Evolutionary conservation across 2,797 vertebrate species (phyloP), one percentile per base, ranked within the genome.

Genomic region (Scolopax bukidnonensis): DNA sequence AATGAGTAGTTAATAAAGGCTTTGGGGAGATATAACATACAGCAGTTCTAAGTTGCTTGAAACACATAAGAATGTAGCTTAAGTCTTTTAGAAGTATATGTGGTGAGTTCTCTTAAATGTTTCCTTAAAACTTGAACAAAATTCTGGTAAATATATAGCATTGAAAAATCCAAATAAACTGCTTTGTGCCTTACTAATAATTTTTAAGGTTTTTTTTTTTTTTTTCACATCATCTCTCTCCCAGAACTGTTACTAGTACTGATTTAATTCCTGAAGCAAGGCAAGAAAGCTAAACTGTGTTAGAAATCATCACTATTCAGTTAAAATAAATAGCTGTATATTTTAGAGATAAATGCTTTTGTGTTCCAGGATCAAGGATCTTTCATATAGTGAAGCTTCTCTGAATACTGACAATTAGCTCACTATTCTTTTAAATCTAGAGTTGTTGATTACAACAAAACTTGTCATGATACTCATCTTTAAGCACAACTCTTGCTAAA

Each of bases 351-450:
- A 89, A 74, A 67, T 64, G 20, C n/a, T 91, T 76, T 71, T 76
- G 53, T 70, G 67, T 54, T 92, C 9, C 56, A 67, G 7, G 70
- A 25, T 19, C 27, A 89, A 88, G 67, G 21, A 43, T 89, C 70
- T 80, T 86, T 60, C 33, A 19, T 69, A 32, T 87, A 64, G 32
- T 74, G 14, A 13, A 67, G 40, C 27, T 77, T 64, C 57, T 56
- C 18, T 77, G 68, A 91, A 71, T 87, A 60, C 48, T 91, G 67
- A 77, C 25, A 85, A 69, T 93, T 94, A 90, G 43, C 36, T 92
- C 50, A 48, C 56, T 83, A 30, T 59, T 83, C 67, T 84, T 94
- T 77, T 57, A 87, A 81, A 68, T 91, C 71, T 77, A 28, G 53
- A 87, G 36, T 33, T 95, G 41, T 71, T 95, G 70, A 86, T 92